A percentile compares a stretch with the other conserved stretches of the same genome.
Conservation (phyloP, 2,113 vertebrate genomes). For the Desmodus rotundus region DNA sequence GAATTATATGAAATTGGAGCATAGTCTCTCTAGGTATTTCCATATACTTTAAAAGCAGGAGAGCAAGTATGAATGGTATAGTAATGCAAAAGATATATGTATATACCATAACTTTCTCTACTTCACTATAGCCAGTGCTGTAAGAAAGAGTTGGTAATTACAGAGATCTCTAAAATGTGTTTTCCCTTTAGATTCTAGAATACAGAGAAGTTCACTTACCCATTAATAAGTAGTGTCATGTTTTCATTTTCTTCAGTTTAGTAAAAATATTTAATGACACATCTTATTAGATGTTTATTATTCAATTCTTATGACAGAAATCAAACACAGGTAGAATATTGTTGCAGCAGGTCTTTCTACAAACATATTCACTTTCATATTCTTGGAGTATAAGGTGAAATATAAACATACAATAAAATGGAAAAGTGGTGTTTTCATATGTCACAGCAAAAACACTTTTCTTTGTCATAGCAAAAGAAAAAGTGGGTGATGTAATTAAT, state of each 20-base stretch:
- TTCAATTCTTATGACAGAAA: constrained; percentile 15
- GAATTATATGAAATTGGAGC: neutral
- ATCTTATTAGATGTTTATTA: neutral
- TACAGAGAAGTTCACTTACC: neutral
- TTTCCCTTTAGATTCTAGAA: neutral
- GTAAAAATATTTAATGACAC: constrained; percentile 31
- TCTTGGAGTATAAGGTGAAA: neutral
- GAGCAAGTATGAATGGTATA: neutral
- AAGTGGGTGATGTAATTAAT: constrained; percentile 3
- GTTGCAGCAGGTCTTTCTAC: neutral
- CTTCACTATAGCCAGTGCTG: neutral
- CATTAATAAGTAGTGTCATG: neutral
- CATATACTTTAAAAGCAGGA: neutral
- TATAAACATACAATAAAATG: constrained; percentile 16
- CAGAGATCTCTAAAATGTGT: neutral
- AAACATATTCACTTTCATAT: neutral
- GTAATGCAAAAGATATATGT: neutral
- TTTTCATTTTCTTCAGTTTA: constrained; percentile 1
- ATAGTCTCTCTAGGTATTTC: neutral
- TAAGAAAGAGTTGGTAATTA: neutral
- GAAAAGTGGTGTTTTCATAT: neutral
- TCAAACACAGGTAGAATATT: neutral
- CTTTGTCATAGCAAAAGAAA: constrained; percentile 28
- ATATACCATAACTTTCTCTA: neutral
- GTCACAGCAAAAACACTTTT: constrained; percentile 10